Evolutionary conservation across 2,888 invertebrate species (phyloP), one percentile per base, ranked within the genome.

Genomic region (Gisinianus flammeolus): DNA sequence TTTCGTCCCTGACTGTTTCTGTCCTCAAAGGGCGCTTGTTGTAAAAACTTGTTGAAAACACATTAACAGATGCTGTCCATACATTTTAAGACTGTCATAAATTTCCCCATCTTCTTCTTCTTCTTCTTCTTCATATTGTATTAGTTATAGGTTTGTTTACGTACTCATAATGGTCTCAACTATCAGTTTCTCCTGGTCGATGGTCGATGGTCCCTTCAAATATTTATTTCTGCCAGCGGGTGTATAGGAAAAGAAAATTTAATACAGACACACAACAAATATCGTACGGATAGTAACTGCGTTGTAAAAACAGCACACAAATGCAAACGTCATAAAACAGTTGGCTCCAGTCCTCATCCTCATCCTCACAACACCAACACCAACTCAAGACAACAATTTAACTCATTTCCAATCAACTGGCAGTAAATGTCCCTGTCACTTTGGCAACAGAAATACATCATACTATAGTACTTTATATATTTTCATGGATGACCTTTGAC

Each of bases 1-100:
- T n/a, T n/a, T n/a, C n/a, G n/a, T n/a, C n/a, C n/a, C n/a, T n/a
- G n/a, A n/a, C n/a, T n/a, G n/a, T n/a, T n/a, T n/a, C n/a, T n/a
- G n/a, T 62, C 26, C 26, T 5, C 24, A 62, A 62, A 62, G 2
- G 62, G 62, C 5, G 16, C n/a, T n/a, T n/a, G 64, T 52, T n/a
- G 74, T 66, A 52, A 35, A 66, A 66, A 68, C 68, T 69, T 76
- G 76, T 76, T 76, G 69, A 68, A 69, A 76, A 76, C 56, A 76
- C 76, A 76, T 76, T 68, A 76, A 33, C 76, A 76, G 76, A 76
- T 76, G 68, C 66, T 74, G 74, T 74, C 76, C 68, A 68, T 68
- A 68, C 68, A 76, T 69, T 76, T 76, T 76, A 76, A 76, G 68
- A 54, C 68, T 58, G 68, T 76, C 76, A 76, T 76, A 76, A 76